Evolutionary conservation across 30 jellyfish, hydroid and myxozoan genomes (phyloP).

Genomic region (Nemopilema nomurai): DNA sequence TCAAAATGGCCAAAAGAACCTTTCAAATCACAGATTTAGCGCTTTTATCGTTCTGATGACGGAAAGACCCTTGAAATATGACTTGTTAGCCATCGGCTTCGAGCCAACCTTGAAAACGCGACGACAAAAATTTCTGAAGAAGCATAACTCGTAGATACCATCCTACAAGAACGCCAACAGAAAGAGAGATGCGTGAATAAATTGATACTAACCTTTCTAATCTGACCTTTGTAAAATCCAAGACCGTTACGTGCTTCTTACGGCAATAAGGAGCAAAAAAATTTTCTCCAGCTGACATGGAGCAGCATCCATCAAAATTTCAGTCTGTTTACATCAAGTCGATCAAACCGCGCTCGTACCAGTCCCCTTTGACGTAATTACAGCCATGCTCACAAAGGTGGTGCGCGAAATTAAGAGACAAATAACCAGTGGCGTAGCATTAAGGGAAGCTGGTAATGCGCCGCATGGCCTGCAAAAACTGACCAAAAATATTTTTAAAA

Average conservation of each 20-base stretch:
- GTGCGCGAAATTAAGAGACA: too few relatives aligned
- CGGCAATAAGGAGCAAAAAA: too few relatives aligned
- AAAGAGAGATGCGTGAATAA: background rate
- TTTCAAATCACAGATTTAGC: background rate
- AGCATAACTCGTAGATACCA: too few relatives aligned
- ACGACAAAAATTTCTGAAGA: background rate
- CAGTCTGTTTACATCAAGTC: conserved; percentile 4
- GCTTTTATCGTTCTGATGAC: background rate
- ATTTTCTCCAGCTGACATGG: too few relatives aligned
- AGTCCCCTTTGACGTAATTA: background rate
- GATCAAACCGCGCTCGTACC: conserved; percentile 15
- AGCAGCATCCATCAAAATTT: background rate
- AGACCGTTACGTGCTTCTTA: background rate
- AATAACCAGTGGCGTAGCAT: too few relatives aligned
- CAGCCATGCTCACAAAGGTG: background rate
- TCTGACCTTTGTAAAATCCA: background rate
- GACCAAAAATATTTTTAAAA: background rate
- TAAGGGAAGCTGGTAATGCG: background rate
- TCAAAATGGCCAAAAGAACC: background rate
- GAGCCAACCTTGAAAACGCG: background rate
- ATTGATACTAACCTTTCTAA: background rate
- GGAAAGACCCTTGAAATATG: background rate
- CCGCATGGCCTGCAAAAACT: background rate
- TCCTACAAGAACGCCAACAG: too few relatives aligned
- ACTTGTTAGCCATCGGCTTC: background rate